Evolutionary conservation across 2,113 vertebrate genomes (phyloP).

Genomic region (Ctenodactylus gundi): DNA sequence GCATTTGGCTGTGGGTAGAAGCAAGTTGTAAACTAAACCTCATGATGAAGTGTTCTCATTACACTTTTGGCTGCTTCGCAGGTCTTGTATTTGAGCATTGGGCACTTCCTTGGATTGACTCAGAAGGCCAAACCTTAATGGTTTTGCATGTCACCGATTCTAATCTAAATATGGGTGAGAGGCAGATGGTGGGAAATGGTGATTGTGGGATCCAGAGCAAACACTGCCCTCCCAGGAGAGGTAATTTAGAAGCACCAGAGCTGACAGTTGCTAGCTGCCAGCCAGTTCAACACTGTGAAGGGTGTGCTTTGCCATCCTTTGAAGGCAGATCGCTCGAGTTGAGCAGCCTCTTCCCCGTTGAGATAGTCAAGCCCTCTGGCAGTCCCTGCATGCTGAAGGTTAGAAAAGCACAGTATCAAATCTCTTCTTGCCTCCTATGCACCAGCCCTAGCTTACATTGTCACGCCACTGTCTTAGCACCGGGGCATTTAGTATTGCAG

Average conservation of each 20-base stretch:
- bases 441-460: rapidly evolving
- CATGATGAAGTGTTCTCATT: conserved; percentile 13
- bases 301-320: neutral
- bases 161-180: conserved; percentile 54
- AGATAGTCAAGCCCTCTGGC: neutral
- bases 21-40: neutral
- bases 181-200: conserved; percentile 60
- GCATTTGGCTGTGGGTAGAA: neutral
- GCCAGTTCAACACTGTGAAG: neutral
- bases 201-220: neutral
- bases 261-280: neutral
- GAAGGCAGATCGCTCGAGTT: neutral
- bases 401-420: neutral
- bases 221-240: conserved; percentile 20
- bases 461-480: neutral
- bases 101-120: conserved; percentile 51
- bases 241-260: conserved; percentile 18
- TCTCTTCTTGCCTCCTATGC: neutral
- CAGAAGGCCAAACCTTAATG: conserved; percentile 52
- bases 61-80: neutral
- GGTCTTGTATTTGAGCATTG: conserved; percentile 16
- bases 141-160: conserved; percentile 52
- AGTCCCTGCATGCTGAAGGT: neutral
- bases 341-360: neutral
- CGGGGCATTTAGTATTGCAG: rapidly evolving